Conservation (phyloP, 2,888 invertebrate genomes). For the Nycteola revayana region DNA sequence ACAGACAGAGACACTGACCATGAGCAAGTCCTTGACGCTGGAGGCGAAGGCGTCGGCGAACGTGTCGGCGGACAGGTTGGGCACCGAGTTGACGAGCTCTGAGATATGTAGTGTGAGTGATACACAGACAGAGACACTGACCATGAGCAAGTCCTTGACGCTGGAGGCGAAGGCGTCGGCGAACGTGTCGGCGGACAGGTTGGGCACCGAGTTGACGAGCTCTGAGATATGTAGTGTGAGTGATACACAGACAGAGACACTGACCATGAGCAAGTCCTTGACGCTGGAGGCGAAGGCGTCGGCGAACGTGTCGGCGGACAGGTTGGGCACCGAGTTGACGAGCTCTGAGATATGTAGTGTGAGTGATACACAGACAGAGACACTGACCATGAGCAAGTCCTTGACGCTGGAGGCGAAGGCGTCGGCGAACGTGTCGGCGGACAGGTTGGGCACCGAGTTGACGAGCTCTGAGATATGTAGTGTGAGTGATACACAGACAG, state of each 20-base stretch:
- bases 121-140: conserved; percentile 23
- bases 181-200: conserved; percentile 93
- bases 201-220: conserved; percentile 95
- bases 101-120: conserved; percentile 91
- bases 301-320: conserved; percentile 93
- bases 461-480: conserved; percentile 95
- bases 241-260: no score
- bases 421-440: conserved; percentile 92
- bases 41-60: conserved; percentile 98
- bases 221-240: conserved; percentile 92
- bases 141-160: conserved; percentile 98
- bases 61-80: conserved; percentile 92
- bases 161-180: conserved; percentile 97
- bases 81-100: conserved; percentile 95
- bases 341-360: conserved; percentile 93
- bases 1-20: conserved; percentile 79
- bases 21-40: conserved; percentile 97
- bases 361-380: no score
- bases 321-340: conserved; percentile 95
- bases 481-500: no score
- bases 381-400: conserved; percentile 94
- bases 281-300: conserved; percentile 97
- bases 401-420: conserved; percentile 98
- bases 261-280: conserved; percentile 97
- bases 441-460: conserved; percentile 95